Percentiles rank a stretch among this genome's conserved stretches.
These are phyloP conservation scores for Dascillus cervinus DNA, from an alignment of 2,888 invertebrate species.

Conservation along the genomic window DNA sequence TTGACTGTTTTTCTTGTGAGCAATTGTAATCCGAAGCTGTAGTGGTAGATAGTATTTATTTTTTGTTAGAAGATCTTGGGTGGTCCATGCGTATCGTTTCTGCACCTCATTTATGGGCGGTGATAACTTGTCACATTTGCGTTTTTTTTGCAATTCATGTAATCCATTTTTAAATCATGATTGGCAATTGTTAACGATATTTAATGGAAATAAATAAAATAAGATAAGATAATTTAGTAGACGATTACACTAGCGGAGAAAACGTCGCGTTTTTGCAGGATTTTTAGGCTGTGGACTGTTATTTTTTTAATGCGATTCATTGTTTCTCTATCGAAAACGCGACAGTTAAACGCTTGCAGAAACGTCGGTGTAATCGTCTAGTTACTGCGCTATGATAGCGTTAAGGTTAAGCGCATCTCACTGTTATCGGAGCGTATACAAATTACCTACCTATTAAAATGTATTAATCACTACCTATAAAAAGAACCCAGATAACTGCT, in stretches of 20 bases:
- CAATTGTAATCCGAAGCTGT: background rate
- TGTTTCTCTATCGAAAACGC: too few species aligned
- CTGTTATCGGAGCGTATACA: constrained; percentile 5
- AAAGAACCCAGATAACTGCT: too few species aligned
- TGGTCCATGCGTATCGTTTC: constrained; percentile 6
- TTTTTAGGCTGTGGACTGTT: too few species aligned
- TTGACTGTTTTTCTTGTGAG: constrained; percentile 1
- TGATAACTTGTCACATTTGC: constrained; percentile 2
- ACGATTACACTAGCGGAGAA: too few species aligned
- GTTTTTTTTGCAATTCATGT: constrained; percentile 4
- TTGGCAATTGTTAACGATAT: background rate
- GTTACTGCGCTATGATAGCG: constrained; percentile 5
- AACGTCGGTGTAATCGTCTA: too few species aligned
- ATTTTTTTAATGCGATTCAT: too few species aligned
- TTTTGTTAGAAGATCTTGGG: constrained; percentile 1
- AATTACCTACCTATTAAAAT: too few species aligned
- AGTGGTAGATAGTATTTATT: constrained; percentile 4
- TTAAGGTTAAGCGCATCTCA: constrained; percentile 5
- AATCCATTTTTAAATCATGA: constrained; percentile 3
- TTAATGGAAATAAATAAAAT: constrained; percentile 3
- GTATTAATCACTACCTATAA: too few species aligned
- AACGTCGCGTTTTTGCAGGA: too few species aligned
- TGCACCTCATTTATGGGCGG: constrained; percentile 4
- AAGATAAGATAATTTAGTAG: too few species aligned
- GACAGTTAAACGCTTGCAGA: too few species aligned